A percentile compares a stretch with the other conserved stretches of the same genome.
Conservation (phyloP, 2,113 vertebrate genomes). For the Callipepla squamata region DNA sequence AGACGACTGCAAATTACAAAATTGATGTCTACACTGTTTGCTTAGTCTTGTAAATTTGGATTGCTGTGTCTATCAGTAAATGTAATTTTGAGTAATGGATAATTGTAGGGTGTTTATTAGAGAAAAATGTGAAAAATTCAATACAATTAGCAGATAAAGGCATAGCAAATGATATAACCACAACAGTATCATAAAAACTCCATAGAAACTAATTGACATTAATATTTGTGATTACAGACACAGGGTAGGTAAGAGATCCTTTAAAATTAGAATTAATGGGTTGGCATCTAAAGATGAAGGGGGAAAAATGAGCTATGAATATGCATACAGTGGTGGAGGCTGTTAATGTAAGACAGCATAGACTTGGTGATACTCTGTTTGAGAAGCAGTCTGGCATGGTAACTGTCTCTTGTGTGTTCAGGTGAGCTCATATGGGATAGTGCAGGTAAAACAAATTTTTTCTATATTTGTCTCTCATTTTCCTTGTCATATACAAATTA, state of each 20-base stretch:
- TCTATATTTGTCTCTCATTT: neutral
- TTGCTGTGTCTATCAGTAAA: conserved; percentile 33
- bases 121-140: conserved; percentile 2
- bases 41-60: conserved; percentile 38
- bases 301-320: conserved; percentile 17
- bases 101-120: conserved; percentile 45
- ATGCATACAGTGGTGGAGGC: neutral
- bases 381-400: neutral
- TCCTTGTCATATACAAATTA: neutral
- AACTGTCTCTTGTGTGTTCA: neutral
- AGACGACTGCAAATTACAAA: neutral
- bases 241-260: conserved; percentile 19
- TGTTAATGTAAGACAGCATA: neutral
- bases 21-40: conserved; percentile 13
- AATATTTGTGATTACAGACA: neutral
- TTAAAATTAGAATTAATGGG: conserved; percentile 33
- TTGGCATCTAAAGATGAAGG: neutral
- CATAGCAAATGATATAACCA: conserved; percentile 24
- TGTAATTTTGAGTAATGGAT: conserved; percentile 43
- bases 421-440: neutral
- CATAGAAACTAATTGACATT: conserved; percentile 47
- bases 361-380: neutral
- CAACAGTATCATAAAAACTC: neutral
- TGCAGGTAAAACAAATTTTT: conserved; percentile 23
- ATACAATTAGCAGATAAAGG: conserved; percentile 34